Evolutionary conservation across 2,797 vertebrate genomes (phyloP), one percentile per base, ranked within the genome.

Genomic region (Amazona ochrocephala): DNA sequence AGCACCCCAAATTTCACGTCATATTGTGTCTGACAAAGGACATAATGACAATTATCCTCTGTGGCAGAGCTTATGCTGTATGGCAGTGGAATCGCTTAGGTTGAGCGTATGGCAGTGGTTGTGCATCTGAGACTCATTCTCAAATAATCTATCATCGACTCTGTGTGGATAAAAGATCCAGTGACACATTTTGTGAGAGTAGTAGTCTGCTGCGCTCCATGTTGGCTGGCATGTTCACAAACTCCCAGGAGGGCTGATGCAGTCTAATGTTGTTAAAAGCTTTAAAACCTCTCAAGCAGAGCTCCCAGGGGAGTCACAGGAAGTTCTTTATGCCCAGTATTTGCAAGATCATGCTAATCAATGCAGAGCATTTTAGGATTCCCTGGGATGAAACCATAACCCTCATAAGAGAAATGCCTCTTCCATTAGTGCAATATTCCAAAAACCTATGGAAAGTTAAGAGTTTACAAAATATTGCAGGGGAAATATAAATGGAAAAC

Each of bases 91-190:
- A 19, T 44, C 23, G 2, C 30, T 2, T 10, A 30, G 7, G 12
- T 1, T 34, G 53, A 39, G 26, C 0, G 0, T 10, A 56, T 10
- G 47, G 39, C 30, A n/a, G 1, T 8, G 19, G 21, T 2, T 44
- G 17, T 42, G 34, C 2, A 1, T 45, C n/a, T 48, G 73, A 60
- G 47, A 37, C 30, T 75, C 45, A 4, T 42, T 53, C 72, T 86
- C 44, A 41, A 32, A 56, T 50, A 6, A 34, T 77, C 51, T 41
- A 17, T 20, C 30, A 30, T 21, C n/a, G 68, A 11, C 30, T 70
- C 54, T 20, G 53, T 10, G 27, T 45, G 64, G 42, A 8, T 48
- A 7, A 24, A 72, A 70, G 48, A 60, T 58, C 66, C 56, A 29
- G 39, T 54, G 66, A 65, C 70, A 67, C 19, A 4, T 47, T 66